Conservation (phyloP, 2,888 invertebrate genomes). For the Lumbricus terrestris region DNA sequence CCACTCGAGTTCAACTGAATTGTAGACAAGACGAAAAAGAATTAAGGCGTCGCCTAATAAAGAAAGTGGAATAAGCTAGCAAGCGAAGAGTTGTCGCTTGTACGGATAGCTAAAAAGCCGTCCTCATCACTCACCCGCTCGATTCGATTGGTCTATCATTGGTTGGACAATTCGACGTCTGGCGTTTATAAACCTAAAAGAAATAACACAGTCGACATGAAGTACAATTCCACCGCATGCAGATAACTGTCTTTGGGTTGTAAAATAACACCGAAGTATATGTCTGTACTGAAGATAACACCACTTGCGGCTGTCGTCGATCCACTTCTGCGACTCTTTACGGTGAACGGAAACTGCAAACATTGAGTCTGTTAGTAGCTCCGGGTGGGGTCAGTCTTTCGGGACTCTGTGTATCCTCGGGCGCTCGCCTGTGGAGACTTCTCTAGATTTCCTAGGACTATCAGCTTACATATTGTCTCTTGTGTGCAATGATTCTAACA, state of each 20-base stretch:
- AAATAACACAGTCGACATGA: not conserved
- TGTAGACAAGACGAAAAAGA: not conserved
- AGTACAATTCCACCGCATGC: not conserved
- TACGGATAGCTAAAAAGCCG: not conserved
- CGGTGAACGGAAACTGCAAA: no score
- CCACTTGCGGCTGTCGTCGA: not conserved
- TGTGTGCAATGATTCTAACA: no score
- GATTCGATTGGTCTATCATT: conserved; percentile 99
- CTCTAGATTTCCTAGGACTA: no score
- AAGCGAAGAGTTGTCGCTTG: not conserved
- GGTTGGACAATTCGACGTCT: conserved; percentile 99
- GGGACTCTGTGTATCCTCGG: no score
- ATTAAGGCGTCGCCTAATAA: no score
- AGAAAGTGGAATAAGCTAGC: not conserved
- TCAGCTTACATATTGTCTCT: no score
- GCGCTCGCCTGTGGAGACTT: no score
- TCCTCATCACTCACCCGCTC: conserved; percentile 80
- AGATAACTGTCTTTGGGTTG: not conserved
- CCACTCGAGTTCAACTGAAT: not conserved
- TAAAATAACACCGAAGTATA: not conserved
- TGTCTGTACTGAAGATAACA: not conserved
- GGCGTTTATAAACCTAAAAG: conserved; percentile 95
- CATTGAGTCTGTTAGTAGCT: no score
- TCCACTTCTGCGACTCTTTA: no score
- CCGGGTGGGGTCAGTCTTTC: no score